These are phyloP conservation scores for Brienomyrus brachyistius DNA, from an alignment of 2,113 vertebrate species.

Conservation along the genomic window DNA sequence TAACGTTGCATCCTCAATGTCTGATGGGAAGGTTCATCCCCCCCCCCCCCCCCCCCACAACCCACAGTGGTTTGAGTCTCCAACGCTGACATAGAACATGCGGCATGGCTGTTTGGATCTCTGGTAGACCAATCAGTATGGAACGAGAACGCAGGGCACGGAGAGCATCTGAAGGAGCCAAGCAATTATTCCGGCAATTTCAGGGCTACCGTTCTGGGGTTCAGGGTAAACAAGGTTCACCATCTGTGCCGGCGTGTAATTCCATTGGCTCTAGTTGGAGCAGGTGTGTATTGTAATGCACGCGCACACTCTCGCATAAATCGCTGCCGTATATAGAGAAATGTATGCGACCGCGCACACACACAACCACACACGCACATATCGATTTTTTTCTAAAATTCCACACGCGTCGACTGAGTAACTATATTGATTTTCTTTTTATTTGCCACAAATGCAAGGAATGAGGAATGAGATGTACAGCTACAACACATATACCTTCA, in stretches of 20 bases:
- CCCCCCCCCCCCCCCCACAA: background rate
- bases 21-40: background rate
- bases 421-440: background rate
- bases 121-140: background rate
- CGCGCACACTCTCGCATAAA: background rate
- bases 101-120: background rate
- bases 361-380: background rate
- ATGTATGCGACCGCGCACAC: background rate
- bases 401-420: background rate
- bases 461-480: background rate
- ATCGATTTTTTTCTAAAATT: background rate
- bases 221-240: conserved; percentile 2
- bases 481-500: background rate
- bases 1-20: background rate
- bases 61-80: background rate
- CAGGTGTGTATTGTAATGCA: background rate
- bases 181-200: conserved; percentile 18
- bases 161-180: background rate
- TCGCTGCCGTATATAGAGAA: background rate
- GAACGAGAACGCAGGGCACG: background rate
- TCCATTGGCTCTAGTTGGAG: background rate
- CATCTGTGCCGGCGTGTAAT: background rate
- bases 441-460: background rate
- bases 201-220: conserved; percentile 6
- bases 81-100: background rate